These are phyloP conservation scores for Encarsia formosa DNA, from an alignment of 2,888 invertebrate species.

Conservation along the genomic window DNA sequence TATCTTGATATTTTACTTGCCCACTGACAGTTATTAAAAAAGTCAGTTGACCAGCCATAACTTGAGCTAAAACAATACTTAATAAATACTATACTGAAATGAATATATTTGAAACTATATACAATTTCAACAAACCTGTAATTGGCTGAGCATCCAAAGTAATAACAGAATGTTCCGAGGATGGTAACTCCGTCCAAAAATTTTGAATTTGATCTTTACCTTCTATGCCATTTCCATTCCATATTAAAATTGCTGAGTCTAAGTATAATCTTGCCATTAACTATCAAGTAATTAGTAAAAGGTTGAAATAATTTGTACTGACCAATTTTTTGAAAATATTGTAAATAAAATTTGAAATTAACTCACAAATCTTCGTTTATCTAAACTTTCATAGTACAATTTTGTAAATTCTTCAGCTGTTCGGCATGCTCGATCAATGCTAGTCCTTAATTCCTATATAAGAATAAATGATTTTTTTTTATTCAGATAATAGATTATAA, in stretches of 20 bases:
- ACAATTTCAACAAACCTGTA: slow-evolving; percentile 49
- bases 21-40: slow-evolving; percentile 82
- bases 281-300: slow-evolving; percentile 44
- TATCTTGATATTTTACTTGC: slow-evolving; percentile 66
- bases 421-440: slow-evolving; percentile 76
- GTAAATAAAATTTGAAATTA: background rate
- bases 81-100: background rate
- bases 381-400: slow-evolving; percentile 83
- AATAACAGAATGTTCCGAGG: slow-evolving; percentile 70
- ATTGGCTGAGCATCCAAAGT: slow-evolving; percentile 88
- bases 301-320: background rate
- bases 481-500: no score
- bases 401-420: slow-evolving; percentile 87
- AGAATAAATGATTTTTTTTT: no score
- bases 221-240: slow-evolving; percentile 86
- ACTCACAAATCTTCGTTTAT: slow-evolving; percentile 77
- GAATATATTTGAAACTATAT: background rate
- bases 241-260: slow-evolving; percentile 78
- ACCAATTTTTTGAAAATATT: no score
- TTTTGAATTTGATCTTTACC: slow-evolving; percentile 81
- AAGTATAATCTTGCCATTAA: slow-evolving; percentile 77
- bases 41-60: slow-evolving; percentile 73
- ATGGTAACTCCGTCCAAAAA: slow-evolving; percentile 78
- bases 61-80: slow-evolving; percentile 57
- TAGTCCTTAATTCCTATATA: slow-evolving; percentile 59